phyloP scores from a whole-genome alignment of 2,888 invertebrate species.

The Heliconius cydno region DNA sequence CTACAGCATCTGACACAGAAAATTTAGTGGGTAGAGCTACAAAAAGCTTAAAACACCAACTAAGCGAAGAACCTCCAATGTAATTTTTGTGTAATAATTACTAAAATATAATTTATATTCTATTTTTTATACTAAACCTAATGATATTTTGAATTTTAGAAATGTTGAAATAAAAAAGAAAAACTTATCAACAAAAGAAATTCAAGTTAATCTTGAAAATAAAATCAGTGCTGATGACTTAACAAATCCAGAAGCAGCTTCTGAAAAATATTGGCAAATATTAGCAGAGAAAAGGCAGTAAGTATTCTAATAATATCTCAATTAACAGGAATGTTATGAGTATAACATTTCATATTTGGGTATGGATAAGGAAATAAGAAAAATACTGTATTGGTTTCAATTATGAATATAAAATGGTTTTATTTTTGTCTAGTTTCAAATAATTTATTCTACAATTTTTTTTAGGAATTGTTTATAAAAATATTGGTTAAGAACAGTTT shows the following conservation, averaged over 20 bases:
- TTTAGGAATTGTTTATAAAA: too few relatives aligned
- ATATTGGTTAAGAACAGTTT: background rate
- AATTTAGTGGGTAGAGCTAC: slow-evolving; percentile 88
- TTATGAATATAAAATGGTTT: too few relatives aligned
- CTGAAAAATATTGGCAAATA: slow-evolving; percentile 90
- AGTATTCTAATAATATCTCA: slow-evolving; percentile 51
- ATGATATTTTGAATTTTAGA: slow-evolving; percentile 52
- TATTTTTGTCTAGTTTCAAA: too few relatives aligned
- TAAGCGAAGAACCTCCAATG: slow-evolving; percentile 78
- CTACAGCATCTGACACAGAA: slow-evolving; percentile 86
- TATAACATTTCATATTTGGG: background rate
- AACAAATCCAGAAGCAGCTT: slow-evolving; percentile 86
- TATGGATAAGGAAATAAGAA: background rate
- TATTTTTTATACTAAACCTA: background rate
- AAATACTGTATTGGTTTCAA: too few relatives aligned
- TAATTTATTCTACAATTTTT: too few relatives aligned
- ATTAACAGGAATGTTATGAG: background rate
- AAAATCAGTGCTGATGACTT: slow-evolving; percentile 87
- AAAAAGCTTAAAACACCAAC: slow-evolving; percentile 78
- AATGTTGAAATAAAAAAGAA: slow-evolving; percentile 77
- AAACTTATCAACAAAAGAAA: slow-evolving; percentile 82
- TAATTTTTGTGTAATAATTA: slow-evolving; percentile 53
- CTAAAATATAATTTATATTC: background rate
- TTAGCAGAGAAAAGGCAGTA: slow-evolving; percentile 88
- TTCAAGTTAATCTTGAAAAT: slow-evolving; percentile 84